Conservation (phyloP, 2,113 vertebrate species). For the Epinephelus cyanopodus region DNA sequence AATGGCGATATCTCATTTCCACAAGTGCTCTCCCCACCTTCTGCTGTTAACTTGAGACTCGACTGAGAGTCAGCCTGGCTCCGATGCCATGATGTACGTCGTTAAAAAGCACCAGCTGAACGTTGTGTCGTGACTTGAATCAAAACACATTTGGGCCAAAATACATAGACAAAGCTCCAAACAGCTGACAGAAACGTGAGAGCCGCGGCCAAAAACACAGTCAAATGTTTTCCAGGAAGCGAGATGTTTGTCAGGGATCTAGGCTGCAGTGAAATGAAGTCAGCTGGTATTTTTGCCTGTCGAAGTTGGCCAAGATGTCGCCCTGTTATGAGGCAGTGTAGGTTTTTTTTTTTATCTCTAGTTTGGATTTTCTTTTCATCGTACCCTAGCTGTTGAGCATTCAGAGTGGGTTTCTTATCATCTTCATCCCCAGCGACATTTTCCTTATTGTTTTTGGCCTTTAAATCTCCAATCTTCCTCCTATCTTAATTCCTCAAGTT, state of each 20-base stretch:
- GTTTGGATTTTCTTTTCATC: background rate
- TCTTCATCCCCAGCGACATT: background rate
- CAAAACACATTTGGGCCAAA: constrained; percentile 51
- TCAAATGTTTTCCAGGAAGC: constrained; percentile 41
- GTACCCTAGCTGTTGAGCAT: background rate
- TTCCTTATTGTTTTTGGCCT: background rate
- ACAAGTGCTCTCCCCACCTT: constrained; percentile 19
- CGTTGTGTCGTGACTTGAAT: constrained; percentile 41
- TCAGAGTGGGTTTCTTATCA: background rate
- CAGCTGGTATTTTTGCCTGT: constrained; percentile 27
- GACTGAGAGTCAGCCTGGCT: constrained; percentile 3
- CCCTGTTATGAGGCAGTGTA: constrained; percentile 1
- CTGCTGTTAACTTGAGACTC: constrained; percentile 19
- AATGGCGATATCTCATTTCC: constrained; percentile 24
- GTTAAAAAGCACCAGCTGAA: constrained; percentile 47
- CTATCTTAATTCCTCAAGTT: background rate
- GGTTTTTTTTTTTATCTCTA: background rate
- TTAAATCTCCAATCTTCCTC: background rate
- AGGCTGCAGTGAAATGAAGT: constrained; percentile 22
- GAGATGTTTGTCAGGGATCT: constrained; percentile 49
- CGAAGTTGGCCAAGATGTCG: background rate
- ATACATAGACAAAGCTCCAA: constrained; percentile 31
- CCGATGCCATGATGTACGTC: constrained; percentile 15
- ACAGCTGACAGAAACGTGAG: constrained; percentile 45
- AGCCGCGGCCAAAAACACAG: constrained; percentile 32